A percentile compares a stretch with the other conserved stretches of the same genome.
These are phyloP conservation scores for Apodemia zela DNA, from an alignment of 2,888 invertebrate genomes.

Conservation along the genomic window DNA sequence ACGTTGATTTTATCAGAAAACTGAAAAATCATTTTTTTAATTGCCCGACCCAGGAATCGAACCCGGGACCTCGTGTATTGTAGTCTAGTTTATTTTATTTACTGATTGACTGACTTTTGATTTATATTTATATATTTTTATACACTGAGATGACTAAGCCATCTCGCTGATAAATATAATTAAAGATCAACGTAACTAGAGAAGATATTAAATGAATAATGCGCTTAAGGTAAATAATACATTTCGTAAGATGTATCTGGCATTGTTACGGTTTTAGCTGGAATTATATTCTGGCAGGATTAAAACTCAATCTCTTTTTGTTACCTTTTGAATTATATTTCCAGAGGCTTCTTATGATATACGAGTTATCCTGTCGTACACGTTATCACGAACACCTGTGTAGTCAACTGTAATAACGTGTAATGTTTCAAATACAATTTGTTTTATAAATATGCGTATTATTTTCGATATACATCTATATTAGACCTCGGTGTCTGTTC, in stretches of 20 bases:
- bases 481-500: too few relatives aligned
- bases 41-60: too few relatives aligned
- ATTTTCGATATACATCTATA: background rate
- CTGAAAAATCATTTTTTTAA: too few relatives aligned
- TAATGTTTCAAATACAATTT: too few relatives aligned
- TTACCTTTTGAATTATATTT: slow-evolving; percentile 54
- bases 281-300: slow-evolving; percentile 42
- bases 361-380: slow-evolving; percentile 21
- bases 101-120: too few relatives aligned
- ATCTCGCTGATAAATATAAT: background rate
- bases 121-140: too few relatives aligned
- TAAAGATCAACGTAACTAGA: background rate
- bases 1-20: too few relatives aligned
- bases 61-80: too few relatives aligned
- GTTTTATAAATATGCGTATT: too few relatives aligned
- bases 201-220: background rate
- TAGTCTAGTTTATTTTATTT: too few relatives aligned
- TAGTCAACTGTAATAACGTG: too few relatives aligned
- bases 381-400: slow-evolving; percentile 3
- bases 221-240: slow-evolving; percentile 2
- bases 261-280: slow-evolving; percentile 29
- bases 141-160: background rate
- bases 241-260: slow-evolving; percentile 16
- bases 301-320: slow-evolving; percentile 61
- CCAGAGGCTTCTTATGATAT: slow-evolving; percentile 36